A percentile compares a stretch with the other conserved stretches of the same genome.
phyloP scores from a whole-genome alignment of 2,888 invertebrate species.

The Xanthia togata region DNA sequence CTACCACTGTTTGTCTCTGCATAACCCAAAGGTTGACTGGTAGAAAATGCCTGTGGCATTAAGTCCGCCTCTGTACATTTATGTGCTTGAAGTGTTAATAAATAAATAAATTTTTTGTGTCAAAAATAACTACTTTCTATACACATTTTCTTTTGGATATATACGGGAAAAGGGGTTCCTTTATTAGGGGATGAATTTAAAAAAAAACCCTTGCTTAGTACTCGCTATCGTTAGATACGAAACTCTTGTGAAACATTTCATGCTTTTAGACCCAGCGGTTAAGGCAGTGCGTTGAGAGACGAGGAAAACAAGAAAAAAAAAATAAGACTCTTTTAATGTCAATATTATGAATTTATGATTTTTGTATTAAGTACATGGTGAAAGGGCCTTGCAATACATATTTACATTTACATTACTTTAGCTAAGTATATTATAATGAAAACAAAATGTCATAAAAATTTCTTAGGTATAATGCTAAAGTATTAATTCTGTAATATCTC shows the following conservation, averaged over 20 bases:
- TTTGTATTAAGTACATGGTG: neutral
- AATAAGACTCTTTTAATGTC: no score
- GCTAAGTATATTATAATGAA: neutral
- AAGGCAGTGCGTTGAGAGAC: no score
- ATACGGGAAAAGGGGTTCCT: neutral
- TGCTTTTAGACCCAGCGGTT: neutral
- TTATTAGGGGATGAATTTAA: neutral
- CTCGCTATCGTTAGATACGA: neutral
- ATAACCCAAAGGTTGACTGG: no score
- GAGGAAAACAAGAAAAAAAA: no score
- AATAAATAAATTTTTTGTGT: no score
- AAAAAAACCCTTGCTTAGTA: neutral
- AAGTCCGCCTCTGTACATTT: no score
- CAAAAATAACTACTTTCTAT: neutral
- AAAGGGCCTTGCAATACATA: neutral
- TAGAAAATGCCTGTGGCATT: no score
- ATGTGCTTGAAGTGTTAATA: no score
- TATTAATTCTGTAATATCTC: constrained; percentile 1
- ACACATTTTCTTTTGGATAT: neutral
- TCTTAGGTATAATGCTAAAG: neutral
- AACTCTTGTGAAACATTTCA: neutral
- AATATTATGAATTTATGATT: neutral
- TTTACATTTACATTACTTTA: no score
- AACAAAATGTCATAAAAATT: neutral
- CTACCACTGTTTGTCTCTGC: no score